A percentile compares a stretch with the other conserved stretches of the same genome.
These are phyloP conservation scores for Strix aluco DNA, from an alignment of 2,113 vertebrate species.

Conservation along the genomic window DNA sequence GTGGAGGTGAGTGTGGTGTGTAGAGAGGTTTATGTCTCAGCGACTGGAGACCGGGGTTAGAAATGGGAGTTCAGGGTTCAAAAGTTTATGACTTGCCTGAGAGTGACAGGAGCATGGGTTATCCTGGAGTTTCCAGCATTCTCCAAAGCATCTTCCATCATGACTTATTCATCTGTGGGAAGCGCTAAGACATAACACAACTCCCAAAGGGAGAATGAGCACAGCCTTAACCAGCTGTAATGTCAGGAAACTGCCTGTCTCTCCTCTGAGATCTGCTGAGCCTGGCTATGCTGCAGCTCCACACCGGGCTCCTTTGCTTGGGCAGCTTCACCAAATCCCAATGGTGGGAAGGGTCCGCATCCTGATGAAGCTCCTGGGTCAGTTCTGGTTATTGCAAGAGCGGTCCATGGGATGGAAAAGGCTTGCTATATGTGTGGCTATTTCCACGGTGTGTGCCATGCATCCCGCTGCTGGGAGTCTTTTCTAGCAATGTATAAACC, in stretches of 20 bases:
- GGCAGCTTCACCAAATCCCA: neutral
- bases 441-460: neutral
- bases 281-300: neutral
- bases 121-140: neutral
- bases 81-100: neutral
- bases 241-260: neutral
- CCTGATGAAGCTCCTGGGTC: neutral
- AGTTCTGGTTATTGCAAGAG: neutral
- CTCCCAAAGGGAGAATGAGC: neutral
- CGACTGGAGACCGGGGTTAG: accelerated
- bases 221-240: neutral
- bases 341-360: neutral
- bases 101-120: neutral
- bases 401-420: neutral
- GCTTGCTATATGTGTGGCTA: accelerated
- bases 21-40: neutral
- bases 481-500: neutral
- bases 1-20: neutral
- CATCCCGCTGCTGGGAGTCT: neutral
- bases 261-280: neutral
- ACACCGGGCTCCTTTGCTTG: neutral
- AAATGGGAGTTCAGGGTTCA: neutral
- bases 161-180: slow-evolving; percentile 37
- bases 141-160: neutral
- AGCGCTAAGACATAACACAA: neutral